Evolutionary conservation across 2,113 vertebrate genomes (phyloP).

Genomic region (Mobula hypostoma): DNA sequence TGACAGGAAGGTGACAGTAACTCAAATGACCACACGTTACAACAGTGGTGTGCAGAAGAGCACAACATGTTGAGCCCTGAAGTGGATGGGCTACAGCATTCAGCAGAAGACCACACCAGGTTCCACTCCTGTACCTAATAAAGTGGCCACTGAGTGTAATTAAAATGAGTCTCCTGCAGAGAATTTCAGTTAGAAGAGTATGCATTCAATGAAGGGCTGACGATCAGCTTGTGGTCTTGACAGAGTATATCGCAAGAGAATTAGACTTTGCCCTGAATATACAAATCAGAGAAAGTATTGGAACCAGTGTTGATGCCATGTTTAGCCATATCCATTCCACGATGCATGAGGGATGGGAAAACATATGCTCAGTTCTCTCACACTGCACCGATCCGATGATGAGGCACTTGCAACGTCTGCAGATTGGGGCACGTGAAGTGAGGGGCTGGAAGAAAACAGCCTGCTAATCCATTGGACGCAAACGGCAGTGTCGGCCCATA

Average conservation of each 20-base stretch:
- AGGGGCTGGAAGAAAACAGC: constrained; percentile 87
- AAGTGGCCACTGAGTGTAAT: no score
- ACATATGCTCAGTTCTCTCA: constrained; percentile 45
- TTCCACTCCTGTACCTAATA: no score
- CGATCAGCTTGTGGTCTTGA: neutral
- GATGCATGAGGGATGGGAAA: neutral
- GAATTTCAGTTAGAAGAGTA: neutral
- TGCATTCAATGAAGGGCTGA: neutral
- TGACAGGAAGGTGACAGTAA: no score
- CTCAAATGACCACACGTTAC: no score
- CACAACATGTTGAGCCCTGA: no score
- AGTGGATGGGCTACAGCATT: no score
- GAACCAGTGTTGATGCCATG: neutral
- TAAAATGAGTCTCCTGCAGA: neutral
- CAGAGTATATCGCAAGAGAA: neutral
- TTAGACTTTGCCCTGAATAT: neutral
- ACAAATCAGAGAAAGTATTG: neutral
- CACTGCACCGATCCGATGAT: constrained; percentile 79
- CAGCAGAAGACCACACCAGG: no score
- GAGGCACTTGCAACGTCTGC: constrained; percentile 88
- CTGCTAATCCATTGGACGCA: constrained; percentile 87
- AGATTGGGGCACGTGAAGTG: constrained; percentile 88
- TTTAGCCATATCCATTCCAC: neutral
- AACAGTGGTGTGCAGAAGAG: no score
- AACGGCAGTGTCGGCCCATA: constrained; percentile 91